Conservation (phyloP, 2,797 vertebrate species). For the Buphagus erythrorhynchus region DNA sequence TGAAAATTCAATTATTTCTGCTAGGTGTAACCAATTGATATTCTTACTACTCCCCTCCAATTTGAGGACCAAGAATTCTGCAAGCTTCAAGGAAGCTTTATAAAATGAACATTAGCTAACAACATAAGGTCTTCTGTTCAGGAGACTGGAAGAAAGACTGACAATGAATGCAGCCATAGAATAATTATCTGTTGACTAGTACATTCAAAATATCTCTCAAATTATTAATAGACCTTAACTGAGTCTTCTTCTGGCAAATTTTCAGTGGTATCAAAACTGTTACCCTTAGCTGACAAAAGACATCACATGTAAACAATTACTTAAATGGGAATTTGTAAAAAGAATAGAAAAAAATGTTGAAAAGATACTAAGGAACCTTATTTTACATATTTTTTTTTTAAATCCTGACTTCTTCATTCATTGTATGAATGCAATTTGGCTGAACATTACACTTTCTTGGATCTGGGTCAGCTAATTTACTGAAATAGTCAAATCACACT, state of each 20-base stretch:
- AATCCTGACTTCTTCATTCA: neutral
- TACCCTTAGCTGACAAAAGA: neutral
- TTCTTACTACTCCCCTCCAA: neutral
- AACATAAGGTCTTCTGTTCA: neutral
- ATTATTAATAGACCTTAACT: neutral
- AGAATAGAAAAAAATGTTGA: neutral
- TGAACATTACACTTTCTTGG: neutral
- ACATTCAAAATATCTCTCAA: neutral
- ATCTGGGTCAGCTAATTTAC: neutral
- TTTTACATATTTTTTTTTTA: neutral
- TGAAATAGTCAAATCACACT: neutral
- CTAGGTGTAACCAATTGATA: neutral
- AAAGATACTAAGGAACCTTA: neutral
- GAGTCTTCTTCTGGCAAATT: neutral
- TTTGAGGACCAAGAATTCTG: neutral
- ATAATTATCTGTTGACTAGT: neutral
- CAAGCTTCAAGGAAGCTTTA: neutral
- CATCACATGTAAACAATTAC: neutral
- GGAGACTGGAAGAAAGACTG: neutral
- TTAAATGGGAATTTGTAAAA: neutral
- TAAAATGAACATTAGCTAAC: neutral
- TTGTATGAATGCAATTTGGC: neutral
- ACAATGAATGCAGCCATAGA: neutral
- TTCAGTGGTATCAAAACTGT: neutral
- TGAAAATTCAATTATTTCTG: neutral